Percentiles rank a stretch among this genome's conserved stretches.
phyloP scores from a whole-genome alignment of 1,140 invertebrate genomes.

The Zaprionus tsacasi region DNA sequence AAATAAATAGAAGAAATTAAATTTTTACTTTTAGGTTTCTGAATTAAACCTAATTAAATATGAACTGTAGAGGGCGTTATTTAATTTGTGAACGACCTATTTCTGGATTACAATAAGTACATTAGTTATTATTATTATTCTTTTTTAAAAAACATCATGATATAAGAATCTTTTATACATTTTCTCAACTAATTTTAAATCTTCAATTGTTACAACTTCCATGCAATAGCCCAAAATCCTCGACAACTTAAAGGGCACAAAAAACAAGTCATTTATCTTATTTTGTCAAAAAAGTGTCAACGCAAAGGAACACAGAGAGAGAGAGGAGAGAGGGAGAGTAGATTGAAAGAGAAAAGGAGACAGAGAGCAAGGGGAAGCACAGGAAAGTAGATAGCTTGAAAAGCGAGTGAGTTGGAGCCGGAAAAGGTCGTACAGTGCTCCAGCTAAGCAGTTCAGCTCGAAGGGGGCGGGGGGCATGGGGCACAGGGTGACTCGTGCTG shows the following conservation, averaged over 20 bases:
- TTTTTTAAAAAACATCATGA: no score
- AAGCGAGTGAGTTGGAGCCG: background rate
- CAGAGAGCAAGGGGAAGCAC: background rate
- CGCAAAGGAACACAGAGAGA: constrained; percentile 29
- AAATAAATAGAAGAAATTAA: no score
- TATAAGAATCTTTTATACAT: background rate
- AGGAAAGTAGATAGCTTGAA: constrained; percentile 5
- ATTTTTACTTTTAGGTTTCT: no score
- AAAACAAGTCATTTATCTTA: constrained; percentile 77
- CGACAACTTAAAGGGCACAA: background rate
- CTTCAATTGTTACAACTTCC: background rate
- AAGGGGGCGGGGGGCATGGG: constrained; percentile 1
- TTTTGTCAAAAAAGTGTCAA: constrained; percentile 81
- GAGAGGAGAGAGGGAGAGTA: constrained; percentile 1
- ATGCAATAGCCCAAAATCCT: background rate
- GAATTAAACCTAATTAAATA: no score
- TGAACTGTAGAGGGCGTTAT: no score
- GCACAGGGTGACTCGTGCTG: background rate
- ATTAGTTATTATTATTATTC: no score
- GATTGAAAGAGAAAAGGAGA: constrained; percentile 26
- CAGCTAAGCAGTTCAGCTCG: constrained; percentile 60
- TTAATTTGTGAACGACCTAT: no score
- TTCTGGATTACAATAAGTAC: no score
- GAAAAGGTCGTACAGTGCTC: constrained; percentile 42
- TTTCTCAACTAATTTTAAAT: background rate